phyloP scores from a whole-genome alignment of 2,113 vertebrate species.

The Eubucco bourcierii region DNA sequence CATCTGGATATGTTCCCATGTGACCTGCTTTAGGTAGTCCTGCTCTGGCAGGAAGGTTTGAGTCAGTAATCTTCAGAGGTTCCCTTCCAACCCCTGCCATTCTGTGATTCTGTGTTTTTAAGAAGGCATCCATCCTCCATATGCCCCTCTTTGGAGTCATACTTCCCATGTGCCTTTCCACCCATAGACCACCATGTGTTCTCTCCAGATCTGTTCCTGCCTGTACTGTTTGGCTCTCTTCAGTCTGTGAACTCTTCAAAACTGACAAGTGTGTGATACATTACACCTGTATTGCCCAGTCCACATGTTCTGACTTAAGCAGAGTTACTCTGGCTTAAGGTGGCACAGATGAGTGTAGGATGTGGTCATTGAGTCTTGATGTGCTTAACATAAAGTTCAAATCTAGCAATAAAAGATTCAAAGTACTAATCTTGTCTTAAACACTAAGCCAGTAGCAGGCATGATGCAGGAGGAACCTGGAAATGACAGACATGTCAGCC shows the following conservation, averaged over 20 bases:
- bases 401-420: background rate
- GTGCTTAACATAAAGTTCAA: background rate
- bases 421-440: background rate
- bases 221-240: background rate
- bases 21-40: no score
- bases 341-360: background rate
- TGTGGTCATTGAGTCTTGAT: background rate
- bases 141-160: accelerated
- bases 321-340: background rate
- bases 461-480: accelerated
- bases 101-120: background rate
- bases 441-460: background rate
- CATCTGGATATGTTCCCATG: no score
- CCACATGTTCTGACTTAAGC: background rate
- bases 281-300: background rate
- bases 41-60: no score
- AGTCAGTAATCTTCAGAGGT: no score
- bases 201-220: background rate
- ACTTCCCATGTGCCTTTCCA: background rate
- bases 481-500: no score
- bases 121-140: background rate
- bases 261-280: background rate
- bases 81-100: no score
- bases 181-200: background rate
- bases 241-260: background rate